A percentile compares a stretch with the other conserved stretches of the same genome.
phyloP scores from a whole-genome alignment of 2,113 vertebrate species.

The Merops nubicus region DNA sequence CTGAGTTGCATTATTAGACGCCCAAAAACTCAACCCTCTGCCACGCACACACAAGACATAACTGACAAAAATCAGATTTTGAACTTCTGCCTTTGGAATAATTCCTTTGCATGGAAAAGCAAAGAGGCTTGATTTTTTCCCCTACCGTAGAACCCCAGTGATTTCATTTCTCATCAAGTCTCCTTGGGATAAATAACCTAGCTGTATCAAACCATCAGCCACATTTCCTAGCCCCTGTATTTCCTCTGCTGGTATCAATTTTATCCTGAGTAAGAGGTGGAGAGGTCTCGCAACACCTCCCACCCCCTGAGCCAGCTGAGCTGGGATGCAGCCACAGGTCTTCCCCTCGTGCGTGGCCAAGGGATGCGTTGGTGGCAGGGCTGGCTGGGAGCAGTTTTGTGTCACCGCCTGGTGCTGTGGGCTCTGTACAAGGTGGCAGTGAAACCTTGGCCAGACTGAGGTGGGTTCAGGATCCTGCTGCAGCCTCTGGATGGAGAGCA shows the following conservation, averaged over 20 bases:
- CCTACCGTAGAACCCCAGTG: rapidly evolving
- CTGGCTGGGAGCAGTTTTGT: neutral
- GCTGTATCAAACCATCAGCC: neutral
- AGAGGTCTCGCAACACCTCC: rapidly evolving
- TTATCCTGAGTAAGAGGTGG: neutral
- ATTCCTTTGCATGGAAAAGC: neutral
- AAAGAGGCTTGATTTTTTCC: neutral
- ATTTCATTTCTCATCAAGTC: neutral
- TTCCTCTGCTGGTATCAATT: neutral
- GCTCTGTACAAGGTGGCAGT: neutral
- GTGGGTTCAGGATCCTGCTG: rapidly evolving
- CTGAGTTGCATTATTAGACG: neutral
- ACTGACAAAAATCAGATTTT: neutral
- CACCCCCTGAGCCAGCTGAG: rapidly evolving
- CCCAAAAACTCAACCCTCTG: neutral
- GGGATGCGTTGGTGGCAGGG: rapidly evolving
- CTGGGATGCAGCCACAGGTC: neutral
- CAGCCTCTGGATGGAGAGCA: rapidly evolving
- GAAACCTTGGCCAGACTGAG: neutral
- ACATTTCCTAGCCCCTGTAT: rapidly evolving
- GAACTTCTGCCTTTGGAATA: neutral
- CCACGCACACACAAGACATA: neutral
- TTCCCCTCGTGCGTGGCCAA: rapidly evolving
- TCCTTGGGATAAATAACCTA: neutral
- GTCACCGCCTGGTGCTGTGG: rapidly evolving